Evolutionary conservation across 2,113 vertebrate genomes (phyloP).

Genomic region (Protobothrops flavoviridis): DNA sequence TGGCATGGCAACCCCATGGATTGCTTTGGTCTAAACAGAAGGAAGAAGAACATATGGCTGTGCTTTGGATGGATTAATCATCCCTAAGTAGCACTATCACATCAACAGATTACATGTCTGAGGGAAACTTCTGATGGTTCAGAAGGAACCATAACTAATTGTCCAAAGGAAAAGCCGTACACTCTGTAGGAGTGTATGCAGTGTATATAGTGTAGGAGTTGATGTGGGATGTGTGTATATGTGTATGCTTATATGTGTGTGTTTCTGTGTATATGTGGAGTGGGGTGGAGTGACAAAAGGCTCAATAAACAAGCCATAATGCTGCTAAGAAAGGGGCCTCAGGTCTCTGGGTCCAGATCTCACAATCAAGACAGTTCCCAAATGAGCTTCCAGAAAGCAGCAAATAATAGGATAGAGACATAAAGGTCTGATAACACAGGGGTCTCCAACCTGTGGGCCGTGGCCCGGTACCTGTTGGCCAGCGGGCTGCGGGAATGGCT

Average conservation of each 20-base stretch:
- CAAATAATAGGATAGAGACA: not conserved
- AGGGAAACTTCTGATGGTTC: not conserved
- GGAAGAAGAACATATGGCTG: constrained; percentile 32
- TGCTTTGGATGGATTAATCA: not conserved
- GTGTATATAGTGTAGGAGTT: not conserved
- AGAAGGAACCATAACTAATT: not conserved
- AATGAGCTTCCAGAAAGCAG: not conserved
- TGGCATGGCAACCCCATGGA: constrained; percentile 85
- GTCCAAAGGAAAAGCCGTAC: not conserved
- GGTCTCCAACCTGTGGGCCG: too few species aligned
- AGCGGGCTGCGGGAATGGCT: too few species aligned
- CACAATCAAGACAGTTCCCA: not conserved
- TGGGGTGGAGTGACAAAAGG: not conserved
- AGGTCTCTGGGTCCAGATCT: not conserved
- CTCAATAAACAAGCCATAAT: not conserved
- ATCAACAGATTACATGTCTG: not conserved
- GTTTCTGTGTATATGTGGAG: not conserved
- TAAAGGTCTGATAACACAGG: not conserved
- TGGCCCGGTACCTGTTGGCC: too few species aligned
- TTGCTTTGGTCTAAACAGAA: constrained; percentile 83
- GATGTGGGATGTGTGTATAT: not conserved
- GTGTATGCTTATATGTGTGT: not conserved
- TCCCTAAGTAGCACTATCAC: not conserved
- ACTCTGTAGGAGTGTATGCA: too few species aligned
- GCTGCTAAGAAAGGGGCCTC: not conserved